Conservation (phyloP, 1,140 invertebrate genomes). For the Liolophura sinensis region DNA sequence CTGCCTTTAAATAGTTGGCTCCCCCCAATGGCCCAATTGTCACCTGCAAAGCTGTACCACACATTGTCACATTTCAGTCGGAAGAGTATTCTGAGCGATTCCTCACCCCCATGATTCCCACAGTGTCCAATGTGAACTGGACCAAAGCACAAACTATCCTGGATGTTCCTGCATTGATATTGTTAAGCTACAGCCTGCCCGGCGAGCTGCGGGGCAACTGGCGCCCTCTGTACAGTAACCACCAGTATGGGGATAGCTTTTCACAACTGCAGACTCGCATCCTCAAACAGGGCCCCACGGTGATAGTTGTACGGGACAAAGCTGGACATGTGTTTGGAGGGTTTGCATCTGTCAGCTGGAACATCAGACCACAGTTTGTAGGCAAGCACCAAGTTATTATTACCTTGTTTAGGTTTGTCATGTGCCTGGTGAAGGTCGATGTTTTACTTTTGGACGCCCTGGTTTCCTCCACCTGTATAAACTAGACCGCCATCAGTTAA, state of each 20-base stretch:
- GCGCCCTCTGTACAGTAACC: conserved; percentile 53
- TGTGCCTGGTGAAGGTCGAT: no score
- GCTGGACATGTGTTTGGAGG: conserved; percentile 87
- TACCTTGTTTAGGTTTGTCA: background rate
- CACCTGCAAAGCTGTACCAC: no score
- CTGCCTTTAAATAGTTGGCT: no score
- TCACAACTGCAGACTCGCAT: conserved; percentile 47
- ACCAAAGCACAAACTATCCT: conserved; percentile 32
- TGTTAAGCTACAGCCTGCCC: conserved; percentile 48
- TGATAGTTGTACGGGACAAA: conserved; percentile 66
- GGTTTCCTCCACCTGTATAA: no score
- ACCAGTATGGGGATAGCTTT: conserved; percentile 55
- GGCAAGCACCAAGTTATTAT: conserved; percentile 44
- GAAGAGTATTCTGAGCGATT: no score
- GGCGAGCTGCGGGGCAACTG: conserved; percentile 43
- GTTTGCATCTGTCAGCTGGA: conserved; percentile 79
- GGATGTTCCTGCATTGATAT: conserved; percentile 38
- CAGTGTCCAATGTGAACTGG: conserved; percentile 35
- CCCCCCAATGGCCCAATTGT: no score
- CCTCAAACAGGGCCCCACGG: conserved; percentile 43
- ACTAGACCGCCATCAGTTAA: no score
- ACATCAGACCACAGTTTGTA: conserved; percentile 70
- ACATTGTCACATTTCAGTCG: no score
- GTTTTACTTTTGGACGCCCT: no score
- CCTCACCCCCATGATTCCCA: conserved; percentile 23